Base-by-base conservation (phyloP, 2,113 vertebrate species). In the Oncorhynchus kisutch region DNA sequence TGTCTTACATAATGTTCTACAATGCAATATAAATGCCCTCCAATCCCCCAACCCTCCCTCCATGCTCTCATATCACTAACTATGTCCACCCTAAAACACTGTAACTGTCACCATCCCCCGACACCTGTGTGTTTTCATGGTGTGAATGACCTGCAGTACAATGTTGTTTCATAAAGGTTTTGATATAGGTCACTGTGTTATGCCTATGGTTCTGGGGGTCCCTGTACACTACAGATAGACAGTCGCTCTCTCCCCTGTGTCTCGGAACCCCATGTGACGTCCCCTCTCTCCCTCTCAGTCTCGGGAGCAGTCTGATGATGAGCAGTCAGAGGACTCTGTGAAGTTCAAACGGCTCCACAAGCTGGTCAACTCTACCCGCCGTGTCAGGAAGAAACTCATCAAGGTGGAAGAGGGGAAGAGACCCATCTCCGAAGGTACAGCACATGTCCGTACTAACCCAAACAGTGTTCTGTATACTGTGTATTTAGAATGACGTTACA, bases 331-430 rank as follows among this genome's bases (percentile, higher is more conserved):
- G 88, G 97, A 99, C 86, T 96, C 96, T 0, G 95, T 97, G 89
- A 99, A 98, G 92, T 99, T 99, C 91, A 97, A 96, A 88, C 93
- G 97, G 78, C 93, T 99, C 80, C 98, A 99, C 92, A 99, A 98
- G 86, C 93, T 99, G 92, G 98, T 99, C 20, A 98, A 96, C 92
- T 99, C 98, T 29, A 99, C 97, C 70, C 97, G 97, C 70, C 94
- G 97, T 80, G 97, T 98, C 88, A 94, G 94, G 80, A 99, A 98
- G 91, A 99, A 99, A 85, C 96, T 99, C 69, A 97, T 98, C 86
- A 96, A 96, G 88, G 96, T 98, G 91, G 98, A 99, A 83, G 98
- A 99, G 85, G 94, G 95, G 91, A 98, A 96, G 91, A 97, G 96
- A 77, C 94, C 95, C 70, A 94, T 87, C 82, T 92, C 94, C 0